Percentiles rank a stretch among this genome's conserved stretches.
Evolutionary conservation across 2,888 invertebrate species (phyloP).

Genomic region (Leptogaster cylindrica): DNA sequence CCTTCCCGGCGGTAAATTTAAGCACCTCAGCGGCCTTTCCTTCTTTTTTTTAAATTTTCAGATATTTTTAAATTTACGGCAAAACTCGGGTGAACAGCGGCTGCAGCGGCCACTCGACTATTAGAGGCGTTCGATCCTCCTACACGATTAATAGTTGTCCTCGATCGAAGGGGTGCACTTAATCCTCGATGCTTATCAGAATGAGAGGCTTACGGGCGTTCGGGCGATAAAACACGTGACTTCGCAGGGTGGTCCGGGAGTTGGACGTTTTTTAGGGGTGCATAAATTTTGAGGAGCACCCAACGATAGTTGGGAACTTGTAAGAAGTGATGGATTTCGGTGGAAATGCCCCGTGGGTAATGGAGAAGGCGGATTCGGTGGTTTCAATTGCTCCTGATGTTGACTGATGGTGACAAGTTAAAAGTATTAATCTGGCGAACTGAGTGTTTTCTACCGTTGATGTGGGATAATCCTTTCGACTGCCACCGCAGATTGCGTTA

Average conservation of each 20-base stretch:
- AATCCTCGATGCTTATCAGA: conserved; percentile 32
- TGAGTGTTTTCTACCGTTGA: too few species aligned
- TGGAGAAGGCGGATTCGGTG: conserved; percentile 34
- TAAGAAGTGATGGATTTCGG: conserved; percentile 21
- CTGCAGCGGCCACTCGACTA: conserved; percentile 2
- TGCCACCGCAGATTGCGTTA: background rate
- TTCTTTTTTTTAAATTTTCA: conserved; percentile 20
- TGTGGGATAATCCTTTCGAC: too few species aligned
- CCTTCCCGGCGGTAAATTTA: background rate
- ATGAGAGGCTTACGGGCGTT: conserved; percentile 37
- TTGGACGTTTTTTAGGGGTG: conserved; percentile 8
- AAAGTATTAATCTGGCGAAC: background rate
- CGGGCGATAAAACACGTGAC: conserved; percentile 39
- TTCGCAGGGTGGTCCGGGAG: conserved; percentile 34
- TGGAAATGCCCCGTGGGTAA: conserved; percentile 21
- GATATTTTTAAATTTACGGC: conserved; percentile 20
- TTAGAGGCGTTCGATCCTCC: conserved; percentile 26
- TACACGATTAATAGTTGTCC: conserved; percentile 37
- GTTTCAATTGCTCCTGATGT: conserved; percentile 17
- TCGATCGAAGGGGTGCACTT: conserved; percentile 18
- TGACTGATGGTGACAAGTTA: conserved; percentile 7
- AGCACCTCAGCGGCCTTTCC: background rate
- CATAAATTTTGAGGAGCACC: conserved; percentile 24
- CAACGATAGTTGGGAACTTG: conserved; percentile 19
- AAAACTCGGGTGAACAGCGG: background rate